A percentile compares a stretch with the other conserved stretches of the same genome.
phyloP scores from a whole-genome alignment of 1,140 invertebrate genomes.

The Hydropsyche tenuis region DNA sequence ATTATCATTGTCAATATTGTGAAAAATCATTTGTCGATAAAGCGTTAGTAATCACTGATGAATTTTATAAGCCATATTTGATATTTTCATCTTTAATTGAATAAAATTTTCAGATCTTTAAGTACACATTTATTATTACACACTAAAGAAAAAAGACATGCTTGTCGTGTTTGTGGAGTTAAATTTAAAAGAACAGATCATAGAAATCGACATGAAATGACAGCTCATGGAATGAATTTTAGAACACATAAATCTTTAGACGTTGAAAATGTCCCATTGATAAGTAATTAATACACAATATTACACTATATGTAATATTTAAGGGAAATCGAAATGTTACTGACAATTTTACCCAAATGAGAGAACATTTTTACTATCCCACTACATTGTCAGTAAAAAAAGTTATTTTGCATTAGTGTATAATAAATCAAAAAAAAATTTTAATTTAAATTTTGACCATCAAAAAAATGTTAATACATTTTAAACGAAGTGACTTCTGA shows the following conservation, averaged over 20 bases:
- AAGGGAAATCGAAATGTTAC: too few species aligned
- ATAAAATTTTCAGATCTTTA: conserved; percentile 52
- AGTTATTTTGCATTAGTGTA: too few species aligned
- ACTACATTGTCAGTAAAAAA: too few species aligned
- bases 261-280: too few species aligned
- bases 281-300: too few species aligned
- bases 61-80: background rate
- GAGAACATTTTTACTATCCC: too few species aligned
- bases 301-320: too few species aligned
- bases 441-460: too few species aligned
- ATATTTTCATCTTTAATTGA: background rate
- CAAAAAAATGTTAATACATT: too few species aligned
- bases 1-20: conserved; percentile 41
- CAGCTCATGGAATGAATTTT: conserved; percentile 53
- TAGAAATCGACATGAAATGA: conserved; percentile 56
- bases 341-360: too few species aligned
- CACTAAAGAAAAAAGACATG: conserved; percentile 55
- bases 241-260: conserved; percentile 17
- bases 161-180: conserved; percentile 57
- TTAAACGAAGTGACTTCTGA: too few species aligned
- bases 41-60: conserved; percentile 33
- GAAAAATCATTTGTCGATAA: conserved; percentile 41
- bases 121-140: conserved; percentile 56
- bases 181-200: conserved; percentile 59
- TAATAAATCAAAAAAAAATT: too few species aligned